Percentiles rank a stretch among this genome's conserved stretches.
Evolutionary conservation across 2,888 invertebrate species (phyloP).

Genomic region (Odontocerum albicorne): DNA sequence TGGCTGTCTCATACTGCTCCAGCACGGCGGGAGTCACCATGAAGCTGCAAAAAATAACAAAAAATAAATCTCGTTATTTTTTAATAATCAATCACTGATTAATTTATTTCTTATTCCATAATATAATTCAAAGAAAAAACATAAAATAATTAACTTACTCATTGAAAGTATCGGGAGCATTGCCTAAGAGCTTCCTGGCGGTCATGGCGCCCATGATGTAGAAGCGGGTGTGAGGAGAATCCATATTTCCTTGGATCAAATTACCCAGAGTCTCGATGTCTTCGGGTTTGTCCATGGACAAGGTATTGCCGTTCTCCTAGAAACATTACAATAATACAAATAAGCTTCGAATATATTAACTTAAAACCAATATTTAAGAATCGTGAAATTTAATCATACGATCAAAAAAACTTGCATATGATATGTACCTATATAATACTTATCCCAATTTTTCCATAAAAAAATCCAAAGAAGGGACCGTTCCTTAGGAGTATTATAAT

Average conservation of each 20-base stretch:
- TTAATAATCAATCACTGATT: background rate
- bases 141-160: slow-evolving; percentile 10
- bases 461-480: too few species aligned
- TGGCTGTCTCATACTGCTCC: slow-evolving; percentile 64
- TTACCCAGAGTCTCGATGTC: slow-evolving; percentile 66
- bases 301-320: slow-evolving; percentile 54
- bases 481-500: too few species aligned
- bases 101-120: too few species aligned
- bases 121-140: too few species aligned
- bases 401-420: too few species aligned
- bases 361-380: too few species aligned
- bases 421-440: too few species aligned
- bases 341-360: too few species aligned
- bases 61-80: background rate
- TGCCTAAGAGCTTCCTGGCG: slow-evolving; percentile 53
- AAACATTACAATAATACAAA: slow-evolving; percentile 40
- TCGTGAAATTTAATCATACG: too few species aligned
- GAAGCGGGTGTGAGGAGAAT: slow-evolving; percentile 60
- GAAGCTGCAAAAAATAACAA: slow-evolving; percentile 43
- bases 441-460: too few species aligned
- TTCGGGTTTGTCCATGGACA: slow-evolving; percentile 62
- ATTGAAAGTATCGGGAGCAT: slow-evolving; percentile 40
- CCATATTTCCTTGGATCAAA: slow-evolving; percentile 64
- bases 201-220: slow-evolving; percentile 61
- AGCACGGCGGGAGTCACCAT: slow-evolving; percentile 60